phyloP scores from a whole-genome alignment of 1,140 invertebrate genomes.

The Drosophila seguyi region DNA sequence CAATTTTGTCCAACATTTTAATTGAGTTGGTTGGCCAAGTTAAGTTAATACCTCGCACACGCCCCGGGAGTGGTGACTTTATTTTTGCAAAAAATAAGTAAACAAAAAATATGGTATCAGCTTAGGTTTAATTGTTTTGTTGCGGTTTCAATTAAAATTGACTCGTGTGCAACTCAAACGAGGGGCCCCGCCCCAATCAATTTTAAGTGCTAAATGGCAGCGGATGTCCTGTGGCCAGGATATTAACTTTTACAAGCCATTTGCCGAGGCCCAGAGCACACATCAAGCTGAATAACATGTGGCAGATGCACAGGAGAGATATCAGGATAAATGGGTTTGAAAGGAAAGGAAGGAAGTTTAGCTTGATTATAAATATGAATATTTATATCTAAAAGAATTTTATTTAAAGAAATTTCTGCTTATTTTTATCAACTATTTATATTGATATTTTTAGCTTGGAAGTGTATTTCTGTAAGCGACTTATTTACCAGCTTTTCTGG shows the following conservation, averaged over 20 bases:
- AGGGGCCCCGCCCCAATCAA: constrained; percentile 26
- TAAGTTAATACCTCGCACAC: constrained; percentile 66
- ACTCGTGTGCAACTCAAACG: constrained; percentile 41
- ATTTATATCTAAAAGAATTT: background rate
- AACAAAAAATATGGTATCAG: constrained; percentile 18
- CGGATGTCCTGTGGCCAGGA: constrained; percentile 2
- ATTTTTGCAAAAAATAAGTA: constrained; percentile 13
- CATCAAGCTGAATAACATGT: constrained; percentile 41
- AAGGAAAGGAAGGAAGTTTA: background rate
- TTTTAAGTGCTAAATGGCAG: constrained; percentile 39
- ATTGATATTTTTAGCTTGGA: background rate
- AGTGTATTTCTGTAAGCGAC: background rate
- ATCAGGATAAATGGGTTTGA: constrained; percentile 8
- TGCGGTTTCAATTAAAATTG: constrained; percentile 79
- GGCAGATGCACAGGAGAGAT: constrained; percentile 5
- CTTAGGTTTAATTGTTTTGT: constrained; percentile 79
- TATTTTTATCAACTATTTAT: background rate
- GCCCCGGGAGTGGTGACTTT: background rate
- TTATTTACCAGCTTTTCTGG: background rate
- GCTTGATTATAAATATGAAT: background rate
- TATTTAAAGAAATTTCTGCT: too few relatives aligned
- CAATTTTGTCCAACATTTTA: constrained; percentile 77
- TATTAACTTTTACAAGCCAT: constrained; percentile 58
- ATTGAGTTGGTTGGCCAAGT: constrained; percentile 78
- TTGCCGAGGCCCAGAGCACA: constrained; percentile 18